Base-by-base conservation (phyloP, 2,113 vertebrate genomes). In the Tenebrosternarchus preto region DNA sequence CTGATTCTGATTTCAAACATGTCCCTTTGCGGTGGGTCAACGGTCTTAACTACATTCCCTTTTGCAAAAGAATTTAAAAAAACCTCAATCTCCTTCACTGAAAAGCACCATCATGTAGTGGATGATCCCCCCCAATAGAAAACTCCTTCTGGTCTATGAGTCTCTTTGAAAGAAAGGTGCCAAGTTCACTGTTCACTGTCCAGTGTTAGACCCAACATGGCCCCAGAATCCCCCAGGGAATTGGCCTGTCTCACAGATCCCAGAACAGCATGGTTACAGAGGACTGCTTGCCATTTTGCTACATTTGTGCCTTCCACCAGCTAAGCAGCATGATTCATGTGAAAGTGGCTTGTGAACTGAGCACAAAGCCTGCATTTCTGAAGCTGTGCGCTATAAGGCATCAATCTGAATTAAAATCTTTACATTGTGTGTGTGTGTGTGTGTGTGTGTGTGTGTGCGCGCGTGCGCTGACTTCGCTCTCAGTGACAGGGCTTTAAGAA, bases 11-110 rank as follows among this genome's bases (percentile, higher is more conserved):
- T n/a, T n/a, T n/a, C n/a, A n/a, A n/a, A n/a, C n/a, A n/a, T n/a
- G n/a, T n/a, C n/a, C n/a, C n/a, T n/a, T n/a, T n/a, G n/a, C n/a
- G n/a, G n/a, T n/a, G 11, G 64, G 43, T 71, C 66, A 75, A 60
- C 27, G 69, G 56, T 53, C 56, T 27, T 22, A 71, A 81, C 66
- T 81, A 25, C 78, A 81, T 78, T 63, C 60, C 69, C 57, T 22
- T 69, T 66, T 71, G 60, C 75, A 63, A 71, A 50, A 15, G 43
- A 50, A 15, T 12, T 12, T 12, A 70, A 68, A 22, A 53, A 33
- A 9, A 81, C 64, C 80, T 69, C 56, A 69, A 71, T 64, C 50
- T 84, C 71, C 80, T 83, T 83, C 50, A 72, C 76, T 81, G 70
- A 81, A 85, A 69, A 39, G 36, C 43, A 25, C 19, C 29, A 9